Evolutionary conservation across 2,888 invertebrate species (phyloP), one percentile per base, ranked within the genome.

Genomic region (Andrena marginata): DNA sequence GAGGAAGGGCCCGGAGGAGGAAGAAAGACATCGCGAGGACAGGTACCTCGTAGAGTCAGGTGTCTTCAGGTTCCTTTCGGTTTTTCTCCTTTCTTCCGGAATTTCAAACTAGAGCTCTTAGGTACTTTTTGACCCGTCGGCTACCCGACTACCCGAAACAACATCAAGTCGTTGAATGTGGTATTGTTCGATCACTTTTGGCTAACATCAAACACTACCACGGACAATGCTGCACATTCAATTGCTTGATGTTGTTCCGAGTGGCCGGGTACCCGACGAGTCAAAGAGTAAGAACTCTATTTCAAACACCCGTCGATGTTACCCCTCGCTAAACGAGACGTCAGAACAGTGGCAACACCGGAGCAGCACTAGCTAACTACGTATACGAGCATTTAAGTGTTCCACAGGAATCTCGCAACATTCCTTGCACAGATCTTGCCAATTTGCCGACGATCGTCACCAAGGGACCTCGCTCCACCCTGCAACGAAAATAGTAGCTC

Each of bases 1-100:
- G 85, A 89, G 88, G 72, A 84, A 75, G 63, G 54, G 70, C 13
- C 29, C 59, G 71, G 75, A 82, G 64, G 64, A 59, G 51, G 65
- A 74, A 35, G 70, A 54, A 63, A 59, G 59, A 51, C 63, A 67
- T 67, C 31, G 26, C 33, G 63, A 59, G 42, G 26, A 70, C 59
- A 60, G 63, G 56, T 68, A 54, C 29, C 35, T 20, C 23, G 49
- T 64, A 35, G 35, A 54, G 65, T 42, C 81, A 54, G 67, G 59
- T 26, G 59, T 42, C 51, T 31, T 65, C 78, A 59, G 13, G 6
- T 16, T 13, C 20, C 77, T 60, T 29, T 26, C 31, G 23, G 1
- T 13, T 26, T 59, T n/a, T 60, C 54, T 60, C 33, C 13, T 64
- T 59, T 48, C 20, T 62, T 67, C 54, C 51, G 23, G 63, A 59